Evolutionary conservation across 2,888 invertebrate genomes (phyloP), one percentile per base, ranked within the genome.

Genomic region (Brenthis daphne): DNA sequence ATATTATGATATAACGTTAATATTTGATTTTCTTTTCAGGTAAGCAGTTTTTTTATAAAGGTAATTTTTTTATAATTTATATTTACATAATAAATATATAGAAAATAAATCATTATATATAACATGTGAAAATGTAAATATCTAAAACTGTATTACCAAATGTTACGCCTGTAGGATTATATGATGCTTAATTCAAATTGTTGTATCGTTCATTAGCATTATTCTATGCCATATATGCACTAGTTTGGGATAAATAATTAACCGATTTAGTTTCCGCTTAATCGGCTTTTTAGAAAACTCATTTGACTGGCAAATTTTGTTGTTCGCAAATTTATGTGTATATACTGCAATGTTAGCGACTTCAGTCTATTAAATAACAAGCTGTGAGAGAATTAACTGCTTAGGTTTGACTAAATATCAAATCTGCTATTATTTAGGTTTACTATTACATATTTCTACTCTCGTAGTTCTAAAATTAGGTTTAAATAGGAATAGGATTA

Each of bases 211-310:
- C 73, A 74, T 73, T 77, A 75, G 72, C 71, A 75, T 75, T 76
- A 76, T 83, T 81, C 78, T 80, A 78, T 78, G 76, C 74, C 73
- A 78, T 79, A 80, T 80, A 79, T 80, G 77, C 75, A 79, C 78
- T 77, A 76, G 72, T 82, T 50, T 60, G 82, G 83, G 80, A 85
- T 87, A 87, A 89, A 90, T 90, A 90, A 89, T 90, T 89, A 88
- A 85, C 86, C 81, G 84, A 89, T 85, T 87, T 88, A 90, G 90
- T 90, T 91, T 89, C 82, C 83, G 91, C 92, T 88, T 90, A 90
- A 89, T 91, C 88, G 85, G 90, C 91, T 88, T 89, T 91, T 92
- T 91, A 92, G 92, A 87, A 87, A 89, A 90, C 87, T 89, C 89
- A 92, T 90, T 90, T 90, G 86, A 87, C 86, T 87, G 85, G 87